Percentiles rank a stretch among this genome's conserved stretches.
These are phyloP conservation scores for Marronus borbonicus DNA, from an alignment of 2,888 invertebrate species.

Conservation along the genomic window DNA sequence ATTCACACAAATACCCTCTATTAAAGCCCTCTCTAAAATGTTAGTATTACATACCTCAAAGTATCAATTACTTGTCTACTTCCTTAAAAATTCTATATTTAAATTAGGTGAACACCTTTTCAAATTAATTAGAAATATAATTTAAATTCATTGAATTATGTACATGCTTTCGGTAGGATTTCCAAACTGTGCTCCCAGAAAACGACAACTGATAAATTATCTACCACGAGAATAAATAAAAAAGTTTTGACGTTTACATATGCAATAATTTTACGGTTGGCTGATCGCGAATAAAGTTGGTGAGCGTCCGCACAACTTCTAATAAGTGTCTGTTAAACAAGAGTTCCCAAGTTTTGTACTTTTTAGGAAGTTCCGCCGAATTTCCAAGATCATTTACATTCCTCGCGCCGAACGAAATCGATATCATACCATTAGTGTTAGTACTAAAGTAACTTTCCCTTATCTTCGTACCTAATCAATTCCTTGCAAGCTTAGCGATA, in stretches of 20 bases:
- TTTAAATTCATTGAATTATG: too few relatives aligned
- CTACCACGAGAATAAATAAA: not conserved
- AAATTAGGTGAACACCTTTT: too few relatives aligned
- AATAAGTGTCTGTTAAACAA: conserved; percentile 21
- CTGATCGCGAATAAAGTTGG: conserved; percentile 13
- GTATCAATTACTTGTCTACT: too few relatives aligned
- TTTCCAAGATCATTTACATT: conserved; percentile 23
- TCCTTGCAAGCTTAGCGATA: not conserved
- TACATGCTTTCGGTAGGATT: too few relatives aligned
- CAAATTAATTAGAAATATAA: too few relatives aligned
- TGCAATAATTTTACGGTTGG: conserved; percentile 16
- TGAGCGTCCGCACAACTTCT: conserved; percentile 13
- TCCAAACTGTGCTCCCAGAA: not conserved
- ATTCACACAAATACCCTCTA: too few relatives aligned
- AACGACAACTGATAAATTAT: conserved; percentile 9
- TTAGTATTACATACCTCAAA: too few relatives aligned
- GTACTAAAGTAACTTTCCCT: not conserved
- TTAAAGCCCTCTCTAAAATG: too few relatives aligned
- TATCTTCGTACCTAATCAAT: not conserved
- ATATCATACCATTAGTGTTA: conserved; percentile 17
- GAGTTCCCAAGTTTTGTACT: conserved; percentile 16
- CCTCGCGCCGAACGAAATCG: conserved; percentile 1
- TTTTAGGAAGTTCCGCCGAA: conserved; percentile 3
- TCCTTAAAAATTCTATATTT: too few relatives aligned
- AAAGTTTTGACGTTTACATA: conserved; percentile 18